Base-by-base conservation (phyloP, 2,113 vertebrate species). In the Delphinus delphis region DNA sequence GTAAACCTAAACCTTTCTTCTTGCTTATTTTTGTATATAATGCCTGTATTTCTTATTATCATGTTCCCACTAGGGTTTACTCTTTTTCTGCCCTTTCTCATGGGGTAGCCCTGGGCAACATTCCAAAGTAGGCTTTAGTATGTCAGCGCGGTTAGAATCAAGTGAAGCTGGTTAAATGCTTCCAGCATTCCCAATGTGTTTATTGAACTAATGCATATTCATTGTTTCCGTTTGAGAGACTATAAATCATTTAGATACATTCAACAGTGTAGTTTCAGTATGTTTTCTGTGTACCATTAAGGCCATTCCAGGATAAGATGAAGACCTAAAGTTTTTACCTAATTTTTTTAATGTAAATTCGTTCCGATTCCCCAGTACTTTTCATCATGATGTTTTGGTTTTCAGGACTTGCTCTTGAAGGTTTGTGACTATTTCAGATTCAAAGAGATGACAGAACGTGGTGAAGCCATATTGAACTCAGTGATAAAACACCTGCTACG, bases 31-130 rank as follows among this genome's bases (percentile, higher is more conserved):
- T 17, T 76, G 3, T 38, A 4, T 55, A 3, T 9, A 1, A 15
- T 2, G 21, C 68, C 7, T 33, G 20, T 21, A 3, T 85, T 55
- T 65, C 36, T 28, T 10, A 17, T 14, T 47, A 8, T 17, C 7
- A 23, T 13, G 20, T 2, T 11, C 15, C 50, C 36, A 0, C 1
- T n/a, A 1, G 47, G 60, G 1, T 31, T 53, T 14, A 3, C 53
- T 55, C 0, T 63, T 31, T 23, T 38, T 28, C 63, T 55, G 3
- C 14, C 70, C 36, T 23, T 74, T 91, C 36, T 84, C 36, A 18
- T 5, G 23, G 65, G 36, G 8, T 4, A 9, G 63, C n/a, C n/a
- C 36, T 8, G 20, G 71, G n/a, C n/a, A 12, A 13, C 33, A 12
- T 28, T 12, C 9, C 0, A 17, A 88, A 44, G 60, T 12, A 2